A percentile compares a stretch with the other conserved stretches of the same genome.
Conservation (phyloP, 2,888 invertebrate species). For the Pemphredon lugubris region DNA sequence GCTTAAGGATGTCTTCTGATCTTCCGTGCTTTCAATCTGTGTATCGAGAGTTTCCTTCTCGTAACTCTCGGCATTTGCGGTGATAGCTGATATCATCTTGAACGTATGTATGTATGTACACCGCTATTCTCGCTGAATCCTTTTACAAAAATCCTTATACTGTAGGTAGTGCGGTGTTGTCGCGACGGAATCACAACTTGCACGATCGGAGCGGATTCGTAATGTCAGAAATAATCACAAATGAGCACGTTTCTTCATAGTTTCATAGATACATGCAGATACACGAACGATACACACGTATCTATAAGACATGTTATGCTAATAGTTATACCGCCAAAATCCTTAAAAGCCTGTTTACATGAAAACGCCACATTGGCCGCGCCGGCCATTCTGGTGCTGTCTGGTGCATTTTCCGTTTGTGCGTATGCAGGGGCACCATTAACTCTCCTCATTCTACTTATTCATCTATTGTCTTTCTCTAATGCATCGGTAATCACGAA, state of each 20-base stretch:
- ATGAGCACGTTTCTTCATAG: constrained; percentile 29
- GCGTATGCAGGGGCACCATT: too few relatives aligned
- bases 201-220: constrained; percentile 6
- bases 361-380: background rate
- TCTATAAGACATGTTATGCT: constrained; percentile 14
- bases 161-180: background rate
- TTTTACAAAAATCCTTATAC: background rate
- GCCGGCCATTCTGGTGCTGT: background rate
- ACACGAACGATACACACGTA: constrained; percentile 20
- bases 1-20: constrained; percentile 16
- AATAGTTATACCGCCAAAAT: constrained; percentile 52
- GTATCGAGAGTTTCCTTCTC: constrained; percentile 39
- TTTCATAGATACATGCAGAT: constrained; percentile 26
- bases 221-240: constrained; percentile 22
- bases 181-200: background rate
- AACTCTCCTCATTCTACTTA: too few relatives aligned
- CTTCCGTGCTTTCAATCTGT: constrained; percentile 15
- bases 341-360: constrained; percentile 7
- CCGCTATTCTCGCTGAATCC: constrained; percentile 3
- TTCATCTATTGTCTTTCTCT: constrained; percentile 1
- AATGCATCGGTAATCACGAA: too few relatives aligned
- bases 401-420: too few relatives aligned
- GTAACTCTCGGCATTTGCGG: constrained; percentile 30
- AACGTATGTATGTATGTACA: constrained; percentile 4
- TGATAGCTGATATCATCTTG: constrained; percentile 49